A percentile compares a stretch with the other conserved stretches of the same genome.
These are phyloP conservation scores for Lampris megalopsis DNA, from an alignment of 2,113 vertebrate genomes.

Conservation along the genomic window DNA sequence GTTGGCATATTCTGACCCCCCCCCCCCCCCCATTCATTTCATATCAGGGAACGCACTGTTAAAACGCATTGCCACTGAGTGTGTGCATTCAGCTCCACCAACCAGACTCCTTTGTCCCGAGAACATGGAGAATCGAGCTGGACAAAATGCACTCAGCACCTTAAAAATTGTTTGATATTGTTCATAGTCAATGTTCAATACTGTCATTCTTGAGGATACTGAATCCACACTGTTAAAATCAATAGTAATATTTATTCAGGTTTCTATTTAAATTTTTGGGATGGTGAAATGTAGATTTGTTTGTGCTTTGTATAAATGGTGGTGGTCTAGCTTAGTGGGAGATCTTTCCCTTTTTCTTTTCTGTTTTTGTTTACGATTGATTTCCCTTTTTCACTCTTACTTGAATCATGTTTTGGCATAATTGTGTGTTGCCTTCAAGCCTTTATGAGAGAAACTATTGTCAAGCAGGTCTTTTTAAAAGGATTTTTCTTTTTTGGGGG, in stretches of 20 bases:
- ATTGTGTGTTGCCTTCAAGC: conserved; percentile 71
- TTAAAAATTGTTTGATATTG: conserved; percentile 67
- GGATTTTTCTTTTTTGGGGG: conserved; percentile 46
- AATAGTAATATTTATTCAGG: conserved; percentile 79
- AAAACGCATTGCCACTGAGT: conserved; percentile 62
- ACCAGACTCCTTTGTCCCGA: neutral
- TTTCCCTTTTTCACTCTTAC: conserved; percentile 72
- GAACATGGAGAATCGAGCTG: conserved; percentile 29
- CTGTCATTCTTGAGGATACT: conserved; percentile 61
- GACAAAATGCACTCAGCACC: conserved; percentile 68
- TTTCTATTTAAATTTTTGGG: conserved; percentile 72
- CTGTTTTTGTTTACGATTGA: conserved; percentile 63
- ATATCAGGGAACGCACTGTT: conserved; percentile 62
- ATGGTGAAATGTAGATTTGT: conserved; percentile 45
- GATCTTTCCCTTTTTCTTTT: conserved; percentile 47
- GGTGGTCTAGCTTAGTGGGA: conserved; percentile 58
- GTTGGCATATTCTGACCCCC: conserved; percentile 30
- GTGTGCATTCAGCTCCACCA: conserved; percentile 52
- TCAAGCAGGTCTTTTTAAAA: conserved; percentile 73
- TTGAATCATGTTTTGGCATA: conserved; percentile 75
- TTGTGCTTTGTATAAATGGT: conserved; percentile 73
- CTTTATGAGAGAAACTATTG: conserved; percentile 70
- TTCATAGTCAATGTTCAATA: conserved; percentile 67
- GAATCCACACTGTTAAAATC: conserved; percentile 75
- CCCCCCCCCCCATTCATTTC: conserved; percentile 57